Conservation (phyloP, 1,140 invertebrate genomes). For the Drosophila arawakana region DNA sequence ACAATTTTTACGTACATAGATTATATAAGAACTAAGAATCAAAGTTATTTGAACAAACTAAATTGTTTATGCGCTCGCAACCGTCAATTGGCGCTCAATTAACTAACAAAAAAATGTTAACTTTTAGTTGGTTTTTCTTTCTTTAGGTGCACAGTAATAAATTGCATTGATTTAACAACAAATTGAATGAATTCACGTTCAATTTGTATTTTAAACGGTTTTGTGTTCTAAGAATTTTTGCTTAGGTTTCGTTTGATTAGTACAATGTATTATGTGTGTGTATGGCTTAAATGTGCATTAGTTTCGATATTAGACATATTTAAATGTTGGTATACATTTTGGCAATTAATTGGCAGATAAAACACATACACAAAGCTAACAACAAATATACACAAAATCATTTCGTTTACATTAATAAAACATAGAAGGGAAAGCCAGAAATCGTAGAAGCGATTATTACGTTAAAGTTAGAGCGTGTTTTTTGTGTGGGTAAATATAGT, state of each 20-base stretch:
- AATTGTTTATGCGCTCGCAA: slow-evolving; percentile 14
- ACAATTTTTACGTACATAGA: slow-evolving; percentile 48
- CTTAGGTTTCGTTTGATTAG: slow-evolving; percentile 34
- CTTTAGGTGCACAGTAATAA: slow-evolving; percentile 69
- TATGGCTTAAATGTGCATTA: slow-evolving; percentile 16
- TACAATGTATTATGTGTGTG: slow-evolving; percentile 14
- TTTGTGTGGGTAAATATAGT: slow-evolving; percentile 24
- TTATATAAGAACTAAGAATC: slow-evolving; percentile 40
- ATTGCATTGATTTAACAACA: slow-evolving; percentile 76
- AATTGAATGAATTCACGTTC: slow-evolving; percentile 58
- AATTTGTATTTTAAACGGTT: slow-evolving; percentile 29
- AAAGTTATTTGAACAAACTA: slow-evolving; percentile 46
- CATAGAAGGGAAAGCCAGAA: slow-evolving; percentile 26
- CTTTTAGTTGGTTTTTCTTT: slow-evolving; percentile 4
- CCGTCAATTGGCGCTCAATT: slow-evolving; percentile 13
- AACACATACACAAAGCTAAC: slow-evolving; percentile 36
- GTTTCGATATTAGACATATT: slow-evolving; percentile 17
- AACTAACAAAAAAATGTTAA: slow-evolving; percentile 31
- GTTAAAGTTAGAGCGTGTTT: slow-evolving; percentile 56
- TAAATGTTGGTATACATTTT: slow-evolving; percentile 30
- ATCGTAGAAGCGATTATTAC: slow-evolving; percentile 44
- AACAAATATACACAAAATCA: slow-evolving; percentile 51
- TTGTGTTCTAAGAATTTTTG: slow-evolving; percentile 45
- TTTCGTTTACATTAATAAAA: slow-evolving; percentile 18
- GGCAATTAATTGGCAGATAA: slow-evolving; percentile 71